Percentiles rank a stretch among this genome's conserved stretches.
These are phyloP conservation scores for Euspilapteryx auroguttella DNA, from an alignment of 2,888 invertebrate species.

Conservation along the genomic window DNA sequence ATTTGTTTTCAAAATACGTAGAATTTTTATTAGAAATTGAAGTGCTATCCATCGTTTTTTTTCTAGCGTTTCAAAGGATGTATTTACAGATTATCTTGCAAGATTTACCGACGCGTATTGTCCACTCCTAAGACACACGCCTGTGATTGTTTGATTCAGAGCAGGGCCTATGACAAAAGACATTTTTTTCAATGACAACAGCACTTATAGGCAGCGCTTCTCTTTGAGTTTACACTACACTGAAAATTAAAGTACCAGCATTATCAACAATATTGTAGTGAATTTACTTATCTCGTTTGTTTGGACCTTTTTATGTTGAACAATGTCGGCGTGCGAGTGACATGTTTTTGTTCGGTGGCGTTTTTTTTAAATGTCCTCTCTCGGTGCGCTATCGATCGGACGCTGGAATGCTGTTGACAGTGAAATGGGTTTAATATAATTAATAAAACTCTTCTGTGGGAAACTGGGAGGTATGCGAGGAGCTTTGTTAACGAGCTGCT, in stretches of 20 bases:
- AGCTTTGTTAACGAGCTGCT: background rate
- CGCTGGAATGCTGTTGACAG: constrained; percentile 47
- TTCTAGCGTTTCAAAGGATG: no score
- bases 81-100: no score
- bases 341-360: constrained; percentile 19
- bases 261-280: constrained; percentile 33
- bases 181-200: constrained; percentile 36
- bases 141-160: background rate
- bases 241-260: constrained; percentile 49
- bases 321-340: constrained; percentile 24
- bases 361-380: constrained; percentile 20
- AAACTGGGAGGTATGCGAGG: constrained; percentile 2
- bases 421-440: constrained; percentile 56
- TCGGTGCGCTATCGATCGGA: constrained; percentile 38
- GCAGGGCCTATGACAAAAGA: constrained; percentile 27
- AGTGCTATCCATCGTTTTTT: no score
- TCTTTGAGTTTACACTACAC: constrained; percentile 54
- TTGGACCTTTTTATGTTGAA: constrained; percentile 29
- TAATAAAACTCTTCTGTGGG: constrained; percentile 41
- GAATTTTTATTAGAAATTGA: no score
- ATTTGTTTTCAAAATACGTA: no score
- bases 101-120: no score
- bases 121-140: constrained; percentile 16
- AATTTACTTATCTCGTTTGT: constrained; percentile 18
- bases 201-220: constrained; percentile 34